Evolutionary conservation across 2,797 vertebrate genomes (phyloP).

Genomic region (Hydrolagus colliei): DNA sequence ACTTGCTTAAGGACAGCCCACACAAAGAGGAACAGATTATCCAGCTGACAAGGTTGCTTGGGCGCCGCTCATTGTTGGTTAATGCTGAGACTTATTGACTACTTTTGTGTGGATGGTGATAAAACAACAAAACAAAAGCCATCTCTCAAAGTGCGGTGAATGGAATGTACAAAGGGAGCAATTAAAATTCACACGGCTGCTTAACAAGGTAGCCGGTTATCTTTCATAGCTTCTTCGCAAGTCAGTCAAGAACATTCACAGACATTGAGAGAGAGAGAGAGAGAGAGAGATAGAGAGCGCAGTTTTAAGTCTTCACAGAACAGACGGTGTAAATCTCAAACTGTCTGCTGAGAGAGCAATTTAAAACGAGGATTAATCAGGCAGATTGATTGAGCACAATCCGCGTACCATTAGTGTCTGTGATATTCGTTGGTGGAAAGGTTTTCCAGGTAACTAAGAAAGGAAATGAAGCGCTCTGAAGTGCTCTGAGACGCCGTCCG

Average conservation of each 20-base stretch:
- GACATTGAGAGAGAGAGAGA: not conserved
- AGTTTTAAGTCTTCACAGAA: not conserved
- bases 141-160: not conserved
- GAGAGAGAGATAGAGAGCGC: too few species aligned
- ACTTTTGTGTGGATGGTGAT: not conserved
- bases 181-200: slow-evolving; percentile 17
- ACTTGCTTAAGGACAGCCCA: not conserved
- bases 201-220: not conserved
- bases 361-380: slow-evolving; percentile 12
- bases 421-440: not conserved
- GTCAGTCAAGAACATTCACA: not conserved
- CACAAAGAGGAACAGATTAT: not conserved
- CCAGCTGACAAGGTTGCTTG: not conserved
- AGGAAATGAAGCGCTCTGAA: too few species aligned
- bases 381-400: not conserved
- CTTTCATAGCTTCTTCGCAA: not conserved
- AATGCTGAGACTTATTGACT: not conserved
- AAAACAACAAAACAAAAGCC: slow-evolving; percentile 3
- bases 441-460: not conserved
- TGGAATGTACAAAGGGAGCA: not conserved
- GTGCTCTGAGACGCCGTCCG: too few species aligned
- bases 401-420: not conserved
- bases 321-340: slow-evolving; percentile 1
- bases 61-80: not conserved
- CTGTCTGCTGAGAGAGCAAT: not conserved